phyloP scores from a whole-genome alignment of 2,113 vertebrate species.

The Columba janthina region DNA sequence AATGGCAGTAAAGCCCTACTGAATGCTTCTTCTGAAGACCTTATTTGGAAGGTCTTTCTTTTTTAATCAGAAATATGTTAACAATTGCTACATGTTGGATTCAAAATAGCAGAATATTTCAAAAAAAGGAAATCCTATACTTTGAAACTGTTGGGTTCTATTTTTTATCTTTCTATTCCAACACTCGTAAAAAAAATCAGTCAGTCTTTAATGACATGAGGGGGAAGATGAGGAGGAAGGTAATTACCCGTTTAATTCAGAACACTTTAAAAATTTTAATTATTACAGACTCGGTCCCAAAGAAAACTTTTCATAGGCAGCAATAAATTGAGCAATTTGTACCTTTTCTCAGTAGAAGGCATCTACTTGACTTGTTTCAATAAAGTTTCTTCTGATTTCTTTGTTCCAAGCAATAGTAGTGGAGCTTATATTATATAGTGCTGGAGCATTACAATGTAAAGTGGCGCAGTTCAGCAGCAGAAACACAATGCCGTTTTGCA shows the following conservation, averaged over 20 bases:
- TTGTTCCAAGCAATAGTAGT: background rate
- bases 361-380: background rate
- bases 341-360: background rate
- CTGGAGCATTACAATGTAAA: background rate
- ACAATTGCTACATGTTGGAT: background rate
- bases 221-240: accelerated
- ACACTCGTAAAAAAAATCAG: background rate
- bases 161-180: background rate
- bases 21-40: background rate
- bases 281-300: background rate
- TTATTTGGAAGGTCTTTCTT: background rate
- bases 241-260: background rate
- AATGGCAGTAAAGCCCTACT: background rate
- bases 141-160: background rate
- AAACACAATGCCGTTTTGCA: background rate
- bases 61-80: background rate
- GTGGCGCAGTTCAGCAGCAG: background rate
- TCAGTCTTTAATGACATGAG: background rate
- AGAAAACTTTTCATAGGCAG: background rate
- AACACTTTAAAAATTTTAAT: background rate
- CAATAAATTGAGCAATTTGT: background rate
- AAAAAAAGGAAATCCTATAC: background rate
- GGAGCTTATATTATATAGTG: background rate
- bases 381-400: background rate
- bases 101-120: background rate